These are phyloP conservation scores for Gyrodactylus bullatarudis DNA, from an alignment of 1,140 invertebrate genomes.

Conservation along the genomic window DNA sequence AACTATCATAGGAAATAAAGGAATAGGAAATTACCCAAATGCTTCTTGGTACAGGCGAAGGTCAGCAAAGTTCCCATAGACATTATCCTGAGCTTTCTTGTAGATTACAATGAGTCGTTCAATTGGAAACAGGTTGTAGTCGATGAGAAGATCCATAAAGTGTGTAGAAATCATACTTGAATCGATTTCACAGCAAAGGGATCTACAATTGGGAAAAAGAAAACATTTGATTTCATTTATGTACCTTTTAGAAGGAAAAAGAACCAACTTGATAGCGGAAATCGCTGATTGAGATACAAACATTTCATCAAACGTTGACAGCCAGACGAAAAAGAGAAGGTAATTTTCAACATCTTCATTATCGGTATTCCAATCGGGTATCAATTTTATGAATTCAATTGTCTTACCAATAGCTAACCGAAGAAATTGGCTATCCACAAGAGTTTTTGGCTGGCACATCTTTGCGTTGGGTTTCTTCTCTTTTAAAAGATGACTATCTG, in stretches of 20 bases:
- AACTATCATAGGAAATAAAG: not conserved
- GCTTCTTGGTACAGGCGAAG: not conserved
- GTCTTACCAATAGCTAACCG: too few species aligned
- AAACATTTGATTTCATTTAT: not conserved
- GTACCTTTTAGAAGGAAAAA: not conserved
- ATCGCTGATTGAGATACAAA: not conserved
- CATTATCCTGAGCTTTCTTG: not conserved
- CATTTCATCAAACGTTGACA: not conserved
- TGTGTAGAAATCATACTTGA: too few species aligned
- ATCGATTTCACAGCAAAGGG: too few species aligned
- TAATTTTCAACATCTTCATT: too few species aligned
- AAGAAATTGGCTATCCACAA: too few species aligned
- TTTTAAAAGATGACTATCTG: too few species aligned
- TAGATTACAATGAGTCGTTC: not conserved
- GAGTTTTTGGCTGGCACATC: too few species aligned
- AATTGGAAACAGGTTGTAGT: not conserved
- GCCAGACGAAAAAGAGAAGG: too few species aligned
- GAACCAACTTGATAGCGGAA: not conserved
- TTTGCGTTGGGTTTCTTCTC: too few species aligned
- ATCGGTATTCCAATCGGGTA: too few species aligned
- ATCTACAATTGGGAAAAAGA: not conserved
- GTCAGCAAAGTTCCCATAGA: not conserved
- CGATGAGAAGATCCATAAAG: not conserved
- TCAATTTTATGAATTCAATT: too few species aligned
- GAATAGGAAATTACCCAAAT: not conserved